These are phyloP conservation scores for Cheiracanthium punctorium DNA, from an alignment of 2,888 invertebrate genomes.

Conservation along the genomic window DNA sequence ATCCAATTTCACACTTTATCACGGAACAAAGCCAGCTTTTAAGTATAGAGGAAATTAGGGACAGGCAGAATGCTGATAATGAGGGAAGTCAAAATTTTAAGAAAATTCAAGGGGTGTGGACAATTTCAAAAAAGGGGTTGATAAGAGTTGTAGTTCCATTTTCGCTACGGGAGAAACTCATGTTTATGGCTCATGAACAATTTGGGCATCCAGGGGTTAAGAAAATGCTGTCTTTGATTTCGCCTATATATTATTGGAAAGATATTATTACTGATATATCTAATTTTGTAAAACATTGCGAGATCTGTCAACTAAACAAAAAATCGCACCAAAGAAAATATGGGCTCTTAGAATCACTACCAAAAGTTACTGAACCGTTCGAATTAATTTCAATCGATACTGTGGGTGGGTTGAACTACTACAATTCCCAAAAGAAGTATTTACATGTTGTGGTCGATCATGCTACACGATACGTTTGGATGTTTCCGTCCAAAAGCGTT, in stretches of 20 bases:
- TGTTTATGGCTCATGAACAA: neutral
- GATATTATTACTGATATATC: neutral
- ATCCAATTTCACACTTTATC: neutral
- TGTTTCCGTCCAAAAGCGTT: neutral
- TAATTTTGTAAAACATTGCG: slow-evolving; percentile 8
- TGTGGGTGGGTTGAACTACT: neutral
- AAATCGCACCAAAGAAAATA: neutral
- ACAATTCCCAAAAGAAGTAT: neutral
- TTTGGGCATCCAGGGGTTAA: neutral
- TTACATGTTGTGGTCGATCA: neutral
- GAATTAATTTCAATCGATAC: neutral
- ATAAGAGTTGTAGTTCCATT: neutral
- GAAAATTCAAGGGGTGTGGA: neutral
- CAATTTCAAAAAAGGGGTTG: neutral
- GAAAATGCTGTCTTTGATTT: slow-evolving; percentile 1
- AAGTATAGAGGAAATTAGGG: too few species aligned
- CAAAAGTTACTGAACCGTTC: neutral
- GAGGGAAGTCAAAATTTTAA: neutral
- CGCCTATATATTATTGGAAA: neutral
- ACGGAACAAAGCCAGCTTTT: too few species aligned
- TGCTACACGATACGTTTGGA: neutral
- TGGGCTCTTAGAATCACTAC: neutral
- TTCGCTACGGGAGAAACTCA: neutral
- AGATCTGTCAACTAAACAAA: neutral
- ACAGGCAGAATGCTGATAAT: neutral